phyloP scores from a whole-genome alignment of 2,888 invertebrate genomes.

The Megamerina dolium region DNA sequence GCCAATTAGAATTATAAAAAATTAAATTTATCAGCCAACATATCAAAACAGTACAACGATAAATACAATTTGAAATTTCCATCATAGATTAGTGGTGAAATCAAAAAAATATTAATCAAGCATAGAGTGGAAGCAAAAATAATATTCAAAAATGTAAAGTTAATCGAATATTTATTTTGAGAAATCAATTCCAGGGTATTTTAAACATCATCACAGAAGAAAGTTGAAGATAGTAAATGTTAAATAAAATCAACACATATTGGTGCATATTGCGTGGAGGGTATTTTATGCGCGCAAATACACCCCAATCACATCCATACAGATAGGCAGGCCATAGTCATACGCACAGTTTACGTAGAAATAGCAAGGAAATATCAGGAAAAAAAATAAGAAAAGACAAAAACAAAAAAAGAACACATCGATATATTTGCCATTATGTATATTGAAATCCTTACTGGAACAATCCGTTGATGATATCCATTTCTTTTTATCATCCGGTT shows the following conservation, averaged over 20 bases:
- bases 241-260: too few relatives aligned
- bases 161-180: too few relatives aligned
- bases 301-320: too few relatives aligned
- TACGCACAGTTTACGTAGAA: conserved; percentile 20
- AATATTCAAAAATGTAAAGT: too few relatives aligned
- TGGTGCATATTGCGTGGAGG: too few relatives aligned
- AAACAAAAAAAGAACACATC: conserved; percentile 39
- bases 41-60: neutral
- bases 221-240: too few relatives aligned
- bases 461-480: conserved; percentile 91
- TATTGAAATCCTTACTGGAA: conserved; percentile 63
- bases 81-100: conserved; percentile 10
- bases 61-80: too few relatives aligned
- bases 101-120: conserved; percentile 9
- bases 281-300: too few relatives aligned
- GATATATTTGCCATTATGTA: conserved; percentile 41
- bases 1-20: conserved; percentile 24
- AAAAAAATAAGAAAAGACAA: conserved; percentile 15
- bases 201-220: conserved; percentile 13
- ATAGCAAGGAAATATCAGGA: conserved; percentile 22
- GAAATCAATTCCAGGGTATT: conserved; percentile 16
- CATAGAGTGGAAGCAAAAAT: conserved; percentile 5
- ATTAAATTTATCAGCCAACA: too few relatives aligned
- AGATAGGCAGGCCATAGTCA: too few relatives aligned
- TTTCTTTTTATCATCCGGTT: conserved; percentile 84